These are phyloP conservation scores for Catocala nupta DNA, from an alignment of 2,888 invertebrate species.

Conservation along the genomic window DNA sequence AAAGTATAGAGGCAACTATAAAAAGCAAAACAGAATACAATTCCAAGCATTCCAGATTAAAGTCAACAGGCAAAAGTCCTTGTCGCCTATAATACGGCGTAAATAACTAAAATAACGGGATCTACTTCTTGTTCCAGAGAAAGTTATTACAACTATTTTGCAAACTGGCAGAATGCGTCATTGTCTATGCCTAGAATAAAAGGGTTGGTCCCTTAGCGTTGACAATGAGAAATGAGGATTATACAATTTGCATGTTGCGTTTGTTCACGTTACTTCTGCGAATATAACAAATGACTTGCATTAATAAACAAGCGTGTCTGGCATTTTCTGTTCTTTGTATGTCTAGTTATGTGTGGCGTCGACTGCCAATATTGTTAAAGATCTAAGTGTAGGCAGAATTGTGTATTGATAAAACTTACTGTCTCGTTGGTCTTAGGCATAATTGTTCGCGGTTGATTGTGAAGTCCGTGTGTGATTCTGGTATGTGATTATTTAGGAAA, in stretches of 20 bases:
- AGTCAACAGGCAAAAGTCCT: conserved; percentile 1
- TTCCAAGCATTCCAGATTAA: neutral
- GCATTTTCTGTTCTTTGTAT: neutral
- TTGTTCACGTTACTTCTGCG: conserved; percentile 29
- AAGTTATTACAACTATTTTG: conserved; percentile 33
- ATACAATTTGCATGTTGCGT: conserved; percentile 52
- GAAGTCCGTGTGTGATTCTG: too few relatives aligned
- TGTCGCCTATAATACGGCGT: conserved; percentile 5
- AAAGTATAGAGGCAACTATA: neutral
- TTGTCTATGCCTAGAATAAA: conserved; percentile 35
- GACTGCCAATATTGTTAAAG: too few relatives aligned
- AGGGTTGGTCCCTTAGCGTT: conserved; percentile 38
- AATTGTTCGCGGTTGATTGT: too few relatives aligned
- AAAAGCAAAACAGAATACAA: neutral
- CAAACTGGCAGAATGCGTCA: conserved; percentile 28
- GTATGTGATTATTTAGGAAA: too few relatives aligned
- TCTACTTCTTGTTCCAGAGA: conserved; percentile 26
- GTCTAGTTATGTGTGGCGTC: neutral
- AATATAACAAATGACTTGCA: conserved; percentile 38
- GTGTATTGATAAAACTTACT: too few relatives aligned
- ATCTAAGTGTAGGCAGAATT: too few relatives aligned
- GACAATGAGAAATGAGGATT: conserved; percentile 28
- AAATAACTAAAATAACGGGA: conserved; percentile 37
- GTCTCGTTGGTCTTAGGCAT: too few relatives aligned
- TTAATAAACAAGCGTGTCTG: conserved; percentile 9